Evolutionary conservation across 2,113 vertebrate genomes (phyloP), one percentile per base, ranked within the genome.

Genomic region (Syngnathus floridae): DNA sequence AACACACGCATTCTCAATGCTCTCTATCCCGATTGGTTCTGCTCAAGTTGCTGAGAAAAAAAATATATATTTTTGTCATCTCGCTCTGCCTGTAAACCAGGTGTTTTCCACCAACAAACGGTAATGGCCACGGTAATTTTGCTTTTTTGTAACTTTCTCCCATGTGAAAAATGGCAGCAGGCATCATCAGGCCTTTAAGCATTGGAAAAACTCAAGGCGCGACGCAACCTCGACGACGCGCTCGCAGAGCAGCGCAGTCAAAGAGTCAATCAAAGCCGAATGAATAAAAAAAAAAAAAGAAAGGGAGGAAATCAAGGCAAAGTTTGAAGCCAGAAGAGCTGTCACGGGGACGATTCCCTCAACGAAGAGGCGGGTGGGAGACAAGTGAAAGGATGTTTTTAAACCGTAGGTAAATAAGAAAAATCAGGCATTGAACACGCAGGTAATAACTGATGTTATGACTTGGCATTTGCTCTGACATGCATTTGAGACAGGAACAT

Each of bases 391-490:
- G 82, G 79, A 83, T 86, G 79, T 70, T 87, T 87, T 83, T 81
- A 85, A 86, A 82, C 75, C 80, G 71, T 77, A 73, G 79, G 82
- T 85, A 87, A 88, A 89, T 88, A 87, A 86, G 80, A 83, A 74
- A 78, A 87, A 83, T 79, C 72, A 79, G 81, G 75, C 78, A 62
- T 74, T 38, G 82, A 89, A 86, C 85, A 85, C 76, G 80, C 77
- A 84, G 82, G 81, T 88, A 87, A 88, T 89, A 88, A 87, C 81
- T 86, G 88, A 86, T 87, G 86, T 86, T 88, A 86, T 81, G 86
- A 87, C 88, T 87, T 86, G 85, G 82, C 83, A 84, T 89, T 89
- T 89, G 86, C 86, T 84, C 77, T 85, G 86, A 88, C 88, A 87
- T 77, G 83, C 83, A 85, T 87, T 81, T 82, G 84, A 89, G 88